Base-by-base conservation (phyloP, 2,797 vertebrate species). In the Echeneis naucrates region DNA sequence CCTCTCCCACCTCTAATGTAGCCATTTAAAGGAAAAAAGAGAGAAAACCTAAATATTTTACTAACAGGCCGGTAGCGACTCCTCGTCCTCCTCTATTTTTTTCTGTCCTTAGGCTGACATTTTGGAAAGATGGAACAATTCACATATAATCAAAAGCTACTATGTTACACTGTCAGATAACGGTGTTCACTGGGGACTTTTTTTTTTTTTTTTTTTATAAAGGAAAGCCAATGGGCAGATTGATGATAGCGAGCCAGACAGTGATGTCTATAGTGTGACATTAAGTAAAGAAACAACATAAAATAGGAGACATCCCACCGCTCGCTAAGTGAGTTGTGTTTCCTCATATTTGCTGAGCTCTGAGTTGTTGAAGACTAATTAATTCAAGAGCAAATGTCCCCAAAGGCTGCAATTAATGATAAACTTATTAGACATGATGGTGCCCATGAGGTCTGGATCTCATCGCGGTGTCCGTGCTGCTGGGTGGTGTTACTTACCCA, bases 351-450 rank as follows among this genome's bases (percentile, higher is more conserved):
- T 86, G 77, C 82, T 84, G 71, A 76, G 77, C 78, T 74, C 64
- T 80, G 77, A 90, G 83, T 88, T 90, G 81, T 70, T 87, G 58
- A 85, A 84, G 87, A 92, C 87, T 91, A 93, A 94, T 95, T 95
- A 92, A 93, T 93, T 94, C 85, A 92, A 91, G 91, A 92, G 82
- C 82, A 89, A 91, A 87, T 38, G 89, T 94, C 92, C 92, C 94
- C 87, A 87, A 87, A 88, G 92, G 91, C 90, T 90, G 78, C 85
- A 93, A 93, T 94, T 94, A 93, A 94, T 90, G 90, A 92, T 93
- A 92, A 93, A 93, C 87, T 87, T 94, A 93, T 94, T 92, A 93
- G 91, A 93, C 78, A 62, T 88, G 87, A 93, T 91, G 90, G 80
- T 86, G 81, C 93, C 92, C 89, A 78, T 87, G 92, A 94, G 93